These are phyloP conservation scores for Napeogenes sylphis DNA, from an alignment of 2,888 invertebrate genomes.

Conservation along the genomic window DNA sequence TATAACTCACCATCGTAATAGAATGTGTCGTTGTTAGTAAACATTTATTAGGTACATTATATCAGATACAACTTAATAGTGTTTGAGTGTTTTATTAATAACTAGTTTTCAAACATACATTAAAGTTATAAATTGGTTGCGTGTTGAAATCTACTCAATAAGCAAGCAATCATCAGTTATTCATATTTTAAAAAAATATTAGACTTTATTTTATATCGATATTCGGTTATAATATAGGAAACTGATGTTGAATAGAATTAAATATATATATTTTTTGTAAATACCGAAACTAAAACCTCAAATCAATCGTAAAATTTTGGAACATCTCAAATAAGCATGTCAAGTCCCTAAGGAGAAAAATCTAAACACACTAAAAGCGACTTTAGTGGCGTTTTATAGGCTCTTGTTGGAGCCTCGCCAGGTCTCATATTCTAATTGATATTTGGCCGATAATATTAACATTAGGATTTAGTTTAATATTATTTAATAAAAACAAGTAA, in stretches of 20 bases:
- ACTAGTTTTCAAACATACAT: too few relatives aligned
- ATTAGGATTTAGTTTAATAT: slow-evolving; percentile 26
- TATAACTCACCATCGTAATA: slow-evolving; percentile 24
- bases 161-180: background rate
- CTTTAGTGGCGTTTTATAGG: slow-evolving; percentile 69
- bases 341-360: slow-evolving; percentile 41
- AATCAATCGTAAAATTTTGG: slow-evolving; percentile 1
- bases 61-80: slow-evolving; percentile 8
- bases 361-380: slow-evolving; percentile 67
- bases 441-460: slow-evolving; percentile 55
- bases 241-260: too few relatives aligned
- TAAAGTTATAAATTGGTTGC: too few relatives aligned
- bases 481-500: slow-evolving; percentile 10
- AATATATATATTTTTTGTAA: too few relatives aligned
- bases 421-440: slow-evolving; percentile 67
- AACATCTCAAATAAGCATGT: slow-evolving; percentile 14
- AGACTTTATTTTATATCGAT: too few relatives aligned
- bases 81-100: background rate
- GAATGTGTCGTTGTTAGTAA: slow-evolving; percentile 14
- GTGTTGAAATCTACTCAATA: too few relatives aligned
- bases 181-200: too few relatives aligned
- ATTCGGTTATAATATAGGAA: too few relatives aligned
- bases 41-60: slow-evolving; percentile 8
- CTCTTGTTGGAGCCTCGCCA: slow-evolving; percentile 64
- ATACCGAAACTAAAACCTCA: background rate